phyloP scores from a whole-genome alignment of 2,797 vertebrate species.

The Melanotaenia pygmaea region DNA sequence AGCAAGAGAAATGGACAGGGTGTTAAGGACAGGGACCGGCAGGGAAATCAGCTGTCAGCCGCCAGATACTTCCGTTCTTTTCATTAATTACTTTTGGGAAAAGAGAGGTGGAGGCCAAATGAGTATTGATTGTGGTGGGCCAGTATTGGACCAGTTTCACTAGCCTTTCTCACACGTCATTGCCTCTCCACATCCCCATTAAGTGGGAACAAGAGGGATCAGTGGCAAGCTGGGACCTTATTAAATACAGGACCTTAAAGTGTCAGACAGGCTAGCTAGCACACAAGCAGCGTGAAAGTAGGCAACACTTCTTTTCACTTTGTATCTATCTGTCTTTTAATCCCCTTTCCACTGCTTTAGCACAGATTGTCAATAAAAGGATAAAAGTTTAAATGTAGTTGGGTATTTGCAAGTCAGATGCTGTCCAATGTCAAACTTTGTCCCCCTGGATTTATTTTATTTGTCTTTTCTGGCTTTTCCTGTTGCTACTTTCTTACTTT shows the following conservation, averaged over 20 bases:
- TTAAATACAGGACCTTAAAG: conserved; percentile 73
- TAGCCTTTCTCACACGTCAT: conserved; percentile 77
- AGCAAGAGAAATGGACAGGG: conserved; percentile 64
- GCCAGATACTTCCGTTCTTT: conserved; percentile 77
- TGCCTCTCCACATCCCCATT: conserved; percentile 81
- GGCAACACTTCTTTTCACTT: conserved; percentile 39
- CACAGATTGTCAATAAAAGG: conserved; percentile 36
- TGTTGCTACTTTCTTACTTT: conserved; percentile 13
- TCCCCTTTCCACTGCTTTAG: conserved; percentile 28
- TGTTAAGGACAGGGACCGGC: conserved; percentile 70
- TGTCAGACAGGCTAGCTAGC: conserved; percentile 62
- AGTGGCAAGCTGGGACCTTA: conserved; percentile 73
- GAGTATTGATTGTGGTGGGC: conserved; percentile 82
- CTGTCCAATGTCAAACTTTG: conserved; percentile 43
- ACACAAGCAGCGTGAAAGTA: conserved; percentile 47
- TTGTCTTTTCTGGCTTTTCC: conserved; percentile 10
- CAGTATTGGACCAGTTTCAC: conserved; percentile 65
- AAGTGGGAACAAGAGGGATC: conserved; percentile 80
- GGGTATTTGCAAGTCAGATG: conserved; percentile 41
- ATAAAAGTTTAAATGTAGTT: conserved; percentile 49
- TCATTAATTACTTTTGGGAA: conserved; percentile 83
- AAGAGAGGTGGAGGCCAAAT: conserved; percentile 77
- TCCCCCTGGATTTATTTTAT: conserved; percentile 21
- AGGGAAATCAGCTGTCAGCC: conserved; percentile 79
- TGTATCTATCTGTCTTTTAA: conserved; percentile 33